Evolutionary conservation across 2,888 invertebrate genomes (phyloP), one percentile per base, ranked within the genome.

Genomic region (Oscheius sp.): DNA sequence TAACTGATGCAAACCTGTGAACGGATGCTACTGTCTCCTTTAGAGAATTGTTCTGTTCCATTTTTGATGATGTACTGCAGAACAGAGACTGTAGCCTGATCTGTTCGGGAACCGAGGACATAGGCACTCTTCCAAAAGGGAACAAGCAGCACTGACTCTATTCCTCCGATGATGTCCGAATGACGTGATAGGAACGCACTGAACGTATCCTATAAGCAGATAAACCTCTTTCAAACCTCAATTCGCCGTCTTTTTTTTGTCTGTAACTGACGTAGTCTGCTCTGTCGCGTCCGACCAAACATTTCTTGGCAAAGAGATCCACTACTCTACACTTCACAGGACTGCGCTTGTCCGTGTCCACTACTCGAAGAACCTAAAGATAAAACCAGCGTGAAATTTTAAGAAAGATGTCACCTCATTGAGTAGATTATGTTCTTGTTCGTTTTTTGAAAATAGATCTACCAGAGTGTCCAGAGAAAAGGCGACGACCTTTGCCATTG

Each of bases 361-460:
- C 57, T 7, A 70, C 11, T 9, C 60, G 33, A 10, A 74, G 51
- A 11, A 74, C 50, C 74, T 74, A 60, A 21, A 70, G 60, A 4
- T 7, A 4, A 33, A 29, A 11, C 21, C 21, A 21, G 21, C 21
- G 21, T 21, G 7, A 42, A 42, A 3, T 42, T 42, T 42, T 0
- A 42, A 42, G 42, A 42, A 42, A 42, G 4, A 33, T 37, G 53
- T 37, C 11, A 76, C 81, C 76, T 81, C 78, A 29, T 78, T 75
- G 50, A 81, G 60, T 70, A 81, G 72, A 70, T 79, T 77, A 33
- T 81, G 78, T 21, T 75, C 79, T 11, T 62, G 59, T 53, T 60
- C 70, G 53, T 59, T 74, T 33, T 50, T 63, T 3, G 70, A 51
- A 13, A 74, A 70, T 9, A 70, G 32, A 29, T 74, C 70, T 11